Percentiles rank a stretch among this genome's conserved stretches.
These are phyloP conservation scores for Zaprionus tsacasi DNA, from an alignment of 1,140 invertebrate genomes.

Conservation along the genomic window DNA sequence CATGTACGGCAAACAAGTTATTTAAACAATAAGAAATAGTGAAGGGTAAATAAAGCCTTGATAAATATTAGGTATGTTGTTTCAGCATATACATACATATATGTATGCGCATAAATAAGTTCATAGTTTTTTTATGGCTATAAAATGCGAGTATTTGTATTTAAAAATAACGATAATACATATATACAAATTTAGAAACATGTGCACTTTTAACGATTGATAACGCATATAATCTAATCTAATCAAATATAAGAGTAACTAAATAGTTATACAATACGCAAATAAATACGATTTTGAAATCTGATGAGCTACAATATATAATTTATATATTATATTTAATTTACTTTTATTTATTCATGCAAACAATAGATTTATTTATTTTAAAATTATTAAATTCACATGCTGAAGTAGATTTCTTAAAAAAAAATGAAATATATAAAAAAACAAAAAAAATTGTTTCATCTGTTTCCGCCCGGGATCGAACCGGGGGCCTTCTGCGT, in stretches of 20 bases:
- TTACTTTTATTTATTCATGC: too few species aligned
- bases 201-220: constrained; percentile 6
- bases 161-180: neutral
- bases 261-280: neutral
- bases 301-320: neutral
- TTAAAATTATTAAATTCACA: too few species aligned
- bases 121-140: neutral
- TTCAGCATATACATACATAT: neutral
- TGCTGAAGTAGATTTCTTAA: neutral
- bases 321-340: too few species aligned
- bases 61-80: constrained; percentile 1
- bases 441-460: neutral
- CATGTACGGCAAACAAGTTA: constrained; percentile 29
- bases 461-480: constrained; percentile 84
- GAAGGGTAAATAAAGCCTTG: constrained; percentile 15
- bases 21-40: constrained; percentile 36
- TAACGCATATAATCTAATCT: neutral
- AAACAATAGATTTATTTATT: too few species aligned
- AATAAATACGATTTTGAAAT: neutral
- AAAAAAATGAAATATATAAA: neutral
- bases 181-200: neutral
- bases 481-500: constrained; percentile 84
- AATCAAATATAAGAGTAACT: neutral
- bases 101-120: constrained; percentile 3
- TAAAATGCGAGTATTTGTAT: neutral